Conservation (phyloP, 1,140 invertebrate species). For the Temnothorax curvispinosus region DNA sequence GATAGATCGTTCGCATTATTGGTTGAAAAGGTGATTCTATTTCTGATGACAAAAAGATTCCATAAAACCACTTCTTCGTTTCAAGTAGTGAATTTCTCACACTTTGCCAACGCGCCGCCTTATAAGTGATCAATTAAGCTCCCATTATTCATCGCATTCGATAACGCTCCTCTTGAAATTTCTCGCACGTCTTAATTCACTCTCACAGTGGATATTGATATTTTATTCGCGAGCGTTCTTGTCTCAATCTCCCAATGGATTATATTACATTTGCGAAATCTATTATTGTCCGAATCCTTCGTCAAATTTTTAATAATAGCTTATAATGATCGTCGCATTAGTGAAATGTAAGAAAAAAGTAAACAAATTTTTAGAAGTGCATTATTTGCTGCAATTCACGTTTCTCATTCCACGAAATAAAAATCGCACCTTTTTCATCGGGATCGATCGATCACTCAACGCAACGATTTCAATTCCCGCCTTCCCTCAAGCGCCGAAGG, state of each 20-base stretch:
- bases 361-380: background rate
- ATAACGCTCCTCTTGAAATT: constrained; percentile 17
- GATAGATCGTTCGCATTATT: constrained; percentile 44
- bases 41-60: constrained; percentile 36
- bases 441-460: constrained; percentile 16
- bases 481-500: background rate
- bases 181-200: background rate
- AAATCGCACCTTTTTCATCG: constrained; percentile 12
- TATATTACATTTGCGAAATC: background rate
- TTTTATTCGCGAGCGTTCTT: constrained; percentile 12
- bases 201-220: constrained; percentile 32
- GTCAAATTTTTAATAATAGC: background rate
- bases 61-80: constrained; percentile 38
- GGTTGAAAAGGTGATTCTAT: constrained; percentile 23
- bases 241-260: background rate
- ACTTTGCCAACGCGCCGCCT: background rate
- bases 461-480: constrained; percentile 58
- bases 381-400: background rate
- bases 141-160: constrained; percentile 26
- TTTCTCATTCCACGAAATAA: constrained; percentile 28
- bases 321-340: background rate
- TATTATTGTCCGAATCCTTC: background rate
- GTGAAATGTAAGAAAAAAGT: background rate
- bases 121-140: constrained; percentile 48
- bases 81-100: constrained; percentile 52